A percentile compares a stretch with the other conserved stretches of the same genome.
Evolutionary conservation across 2,888 invertebrate genomes (phyloP).

Genomic region (Agrotis puta): DNA sequence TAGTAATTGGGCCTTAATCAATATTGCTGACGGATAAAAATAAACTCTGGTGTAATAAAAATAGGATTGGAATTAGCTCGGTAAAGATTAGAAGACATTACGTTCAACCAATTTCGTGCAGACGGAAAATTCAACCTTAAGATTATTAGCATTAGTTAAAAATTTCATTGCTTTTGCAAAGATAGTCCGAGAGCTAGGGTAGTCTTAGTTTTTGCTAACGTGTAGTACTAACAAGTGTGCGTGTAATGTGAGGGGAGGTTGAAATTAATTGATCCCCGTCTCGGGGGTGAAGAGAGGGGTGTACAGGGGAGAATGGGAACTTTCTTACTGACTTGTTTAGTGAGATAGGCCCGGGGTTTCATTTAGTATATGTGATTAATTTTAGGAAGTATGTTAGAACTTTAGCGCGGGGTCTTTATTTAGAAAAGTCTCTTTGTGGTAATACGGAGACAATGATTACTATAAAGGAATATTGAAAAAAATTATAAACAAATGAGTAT

Average conservation of each 20-base stretch:
- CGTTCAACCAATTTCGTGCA: background rate
- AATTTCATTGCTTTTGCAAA: background rate
- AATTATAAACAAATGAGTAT: too few relatives aligned
- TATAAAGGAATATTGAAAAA: too few relatives aligned
- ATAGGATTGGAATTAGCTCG: constrained; percentile 45
- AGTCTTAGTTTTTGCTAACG: constrained; percentile 54
- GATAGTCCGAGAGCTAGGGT: constrained; percentile 24
- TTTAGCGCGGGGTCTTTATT: background rate
- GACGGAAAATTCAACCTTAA: constrained; percentile 18
- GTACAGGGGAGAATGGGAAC: background rate
- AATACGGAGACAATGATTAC: too few relatives aligned
- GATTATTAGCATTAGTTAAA: fast-evolving
- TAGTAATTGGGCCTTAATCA: constrained; percentile 35
- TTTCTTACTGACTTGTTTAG: constrained; percentile 46
- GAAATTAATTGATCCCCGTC: constrained; percentile 51
- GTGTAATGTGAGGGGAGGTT: constrained; percentile 45
- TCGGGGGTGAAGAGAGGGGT: background rate
- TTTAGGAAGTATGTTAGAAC: background rate
- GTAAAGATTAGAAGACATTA: constrained; percentile 16
- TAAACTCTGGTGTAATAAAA: constrained; percentile 15
- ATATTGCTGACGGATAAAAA: constrained; percentile 25
- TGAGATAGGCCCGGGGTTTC: constrained; percentile 54
- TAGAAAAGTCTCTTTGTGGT: background rate
- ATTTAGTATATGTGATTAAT: constrained; percentile 31
- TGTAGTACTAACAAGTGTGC: constrained; percentile 48